A percentile compares a stretch with the other conserved stretches of the same genome.
phyloP scores from a whole-genome alignment of 2,888 invertebrate genomes.

The Lypha dubia region DNA sequence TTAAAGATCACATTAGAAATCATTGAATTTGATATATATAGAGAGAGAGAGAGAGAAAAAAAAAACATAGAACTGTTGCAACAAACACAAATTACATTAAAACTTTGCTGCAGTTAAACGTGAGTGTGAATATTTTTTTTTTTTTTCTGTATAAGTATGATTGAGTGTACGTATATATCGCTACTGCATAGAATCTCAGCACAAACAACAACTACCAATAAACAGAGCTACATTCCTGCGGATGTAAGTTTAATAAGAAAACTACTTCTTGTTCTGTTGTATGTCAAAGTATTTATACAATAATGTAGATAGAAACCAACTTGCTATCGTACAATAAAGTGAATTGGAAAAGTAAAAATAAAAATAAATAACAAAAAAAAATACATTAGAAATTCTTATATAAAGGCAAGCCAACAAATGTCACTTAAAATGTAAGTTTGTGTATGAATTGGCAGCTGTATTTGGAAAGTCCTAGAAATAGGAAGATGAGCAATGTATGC shows the following conservation, averaged over 20 bases:
- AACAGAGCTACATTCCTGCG: constrained; percentile 55
- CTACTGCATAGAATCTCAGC: not conserved
- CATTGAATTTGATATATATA: constrained; percentile 68
- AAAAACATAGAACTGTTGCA: constrained; percentile 55
- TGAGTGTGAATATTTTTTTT: constrained; percentile 40
- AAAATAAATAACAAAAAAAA: not conserved
- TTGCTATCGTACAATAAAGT: constrained; percentile 12
- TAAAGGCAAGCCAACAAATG: constrained; percentile 46
- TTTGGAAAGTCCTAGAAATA: constrained; percentile 31
- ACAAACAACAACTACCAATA: constrained; percentile 23
- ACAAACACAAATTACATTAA: constrained; percentile 70
- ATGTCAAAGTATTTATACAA: constrained; percentile 53
- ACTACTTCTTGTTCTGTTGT: constrained; percentile 49
- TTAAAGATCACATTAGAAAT: constrained; percentile 70
- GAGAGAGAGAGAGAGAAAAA: too few species aligned
- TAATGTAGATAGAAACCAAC: constrained; percentile 23
- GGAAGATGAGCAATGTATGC: constrained; percentile 50
- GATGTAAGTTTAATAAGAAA: constrained; percentile 68
- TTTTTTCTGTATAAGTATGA: not conserved
- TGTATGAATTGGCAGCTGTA: constrained; percentile 46
- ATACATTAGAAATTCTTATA: not conserved
- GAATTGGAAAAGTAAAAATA: not conserved
- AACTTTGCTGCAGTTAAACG: constrained; percentile 65
- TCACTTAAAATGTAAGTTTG: constrained; percentile 37
- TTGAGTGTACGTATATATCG: not conserved